A percentile compares a stretch with the other conserved stretches of the same genome.
Conservation (phyloP, 1,140 invertebrate genomes). For the Caerostris darwini region DNA sequence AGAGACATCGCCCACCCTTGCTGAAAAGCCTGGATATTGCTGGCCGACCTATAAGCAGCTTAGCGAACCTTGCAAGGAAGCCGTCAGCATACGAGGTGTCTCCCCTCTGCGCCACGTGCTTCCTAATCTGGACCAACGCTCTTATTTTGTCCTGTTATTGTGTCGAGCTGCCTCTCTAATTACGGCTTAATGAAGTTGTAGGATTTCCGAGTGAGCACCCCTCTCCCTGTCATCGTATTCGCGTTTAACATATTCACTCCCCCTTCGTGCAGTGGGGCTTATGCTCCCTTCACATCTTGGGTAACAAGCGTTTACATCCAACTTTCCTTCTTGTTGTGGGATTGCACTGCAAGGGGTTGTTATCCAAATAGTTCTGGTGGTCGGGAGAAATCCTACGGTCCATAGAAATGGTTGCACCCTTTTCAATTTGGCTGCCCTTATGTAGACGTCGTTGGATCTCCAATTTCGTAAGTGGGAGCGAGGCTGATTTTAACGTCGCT, state of each 20-base stretch:
- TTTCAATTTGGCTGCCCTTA: conserved; percentile 6
- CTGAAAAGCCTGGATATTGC: conserved; percentile 64
- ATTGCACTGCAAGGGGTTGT: conserved; percentile 19
- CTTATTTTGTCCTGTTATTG: conserved; percentile 75
- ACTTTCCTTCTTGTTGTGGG: conserved; percentile 38
- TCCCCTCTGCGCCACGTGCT: conserved; percentile 39
- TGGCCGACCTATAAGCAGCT: conserved; percentile 74
- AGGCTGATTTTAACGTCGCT: background rate
- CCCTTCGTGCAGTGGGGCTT: background rate
- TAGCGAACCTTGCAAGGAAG: conserved; percentile 70
- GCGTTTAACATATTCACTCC: conserved; percentile 71
- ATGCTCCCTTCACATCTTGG: conserved; percentile 26
- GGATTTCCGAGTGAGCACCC: conserved; percentile 58
- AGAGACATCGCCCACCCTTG: conserved; percentile 40
- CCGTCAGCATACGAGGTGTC: conserved; percentile 57
- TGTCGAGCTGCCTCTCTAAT: conserved; percentile 77
- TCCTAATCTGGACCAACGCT: conserved; percentile 72
- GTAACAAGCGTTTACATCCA: conserved; percentile 39
- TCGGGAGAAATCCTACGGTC: conserved; percentile 10
- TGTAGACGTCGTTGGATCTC: background rate
- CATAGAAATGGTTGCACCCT: conserved; percentile 17
- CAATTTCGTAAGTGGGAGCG: background rate
- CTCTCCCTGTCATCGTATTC: conserved; percentile 40
- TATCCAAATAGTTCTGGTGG: conserved; percentile 16
- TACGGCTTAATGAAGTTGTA: conserved; percentile 78